Base-by-base conservation (phyloP, 2,113 vertebrate species). In the Gallinago paraguaiae region DNA sequence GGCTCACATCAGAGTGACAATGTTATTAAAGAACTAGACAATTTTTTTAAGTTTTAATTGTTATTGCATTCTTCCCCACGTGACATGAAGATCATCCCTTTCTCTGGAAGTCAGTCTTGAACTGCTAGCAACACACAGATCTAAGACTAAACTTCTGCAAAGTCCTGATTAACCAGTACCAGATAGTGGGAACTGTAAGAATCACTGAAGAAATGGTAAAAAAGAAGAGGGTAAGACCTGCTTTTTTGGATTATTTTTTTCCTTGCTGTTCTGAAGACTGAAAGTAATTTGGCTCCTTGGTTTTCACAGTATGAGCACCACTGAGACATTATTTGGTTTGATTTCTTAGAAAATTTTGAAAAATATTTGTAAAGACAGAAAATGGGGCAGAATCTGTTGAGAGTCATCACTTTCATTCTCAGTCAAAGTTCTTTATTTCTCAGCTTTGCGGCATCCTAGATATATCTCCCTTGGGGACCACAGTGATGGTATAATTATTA, bases 391-490 rank as follows among this genome's bases (percentile, higher is more conserved):
- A 88, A n/a, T 70, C 70, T 64, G 23, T 37, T 69, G 9, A 7
- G 10, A 96, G 70, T 92, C 82, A 91, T 72, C 67, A 74, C 88
- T 96, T 96, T 88, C 56, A 1, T 81, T 94, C 76, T 95, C 68
- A 84, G 43, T 81, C 81, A 45, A 88, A 88, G 71, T 96, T 96
- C 94, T 88, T 71, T 70, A 83, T 94, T 94, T 94, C 79, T 83
- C 71, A 75, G 39, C 23, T 84, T 86, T 1, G 5, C 1, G 8
- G 60, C 14, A 64, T 61, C 60, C 60, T 88, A 22, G 11, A 86
- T 67, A 53, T 65, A 48, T 17, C 24, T 39, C 27, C 18, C 30
- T 45, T 14, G 25, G 60, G 18, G 51, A 60, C 35, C 72, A 64
- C 60, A 76, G 7, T 17, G n/a, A 53, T 80, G 60, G 63, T 70